Percentiles rank a stretch among this genome's conserved stretches.
phyloP scores from a whole-genome alignment of 2,888 invertebrate species.

The Macropis europaea region DNA sequence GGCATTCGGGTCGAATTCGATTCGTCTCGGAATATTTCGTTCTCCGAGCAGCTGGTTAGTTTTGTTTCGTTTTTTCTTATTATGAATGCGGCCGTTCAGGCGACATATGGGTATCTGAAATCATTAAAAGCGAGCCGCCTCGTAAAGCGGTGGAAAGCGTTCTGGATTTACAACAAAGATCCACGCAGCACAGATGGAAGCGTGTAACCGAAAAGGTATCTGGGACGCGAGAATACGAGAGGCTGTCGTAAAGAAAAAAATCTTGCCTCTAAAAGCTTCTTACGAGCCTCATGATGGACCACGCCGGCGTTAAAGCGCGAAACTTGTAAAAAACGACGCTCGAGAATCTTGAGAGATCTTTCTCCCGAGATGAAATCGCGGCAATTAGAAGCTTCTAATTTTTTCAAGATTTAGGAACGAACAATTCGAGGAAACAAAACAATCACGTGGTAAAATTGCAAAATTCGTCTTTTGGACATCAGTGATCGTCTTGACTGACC shows the following conservation, averaged over 20 bases:
- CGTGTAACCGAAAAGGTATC: conserved; percentile 39
- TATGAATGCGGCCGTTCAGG: too few species aligned
- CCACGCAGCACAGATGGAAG: conserved; percentile 36
- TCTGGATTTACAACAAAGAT: conserved; percentile 43
- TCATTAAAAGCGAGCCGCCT: conserved; percentile 27
- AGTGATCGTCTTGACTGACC: too few species aligned
- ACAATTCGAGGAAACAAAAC: too few species aligned
- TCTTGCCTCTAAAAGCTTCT: conserved; percentile 48
- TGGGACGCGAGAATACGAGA: conserved; percentile 26
- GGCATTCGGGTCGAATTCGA: too few species aligned
- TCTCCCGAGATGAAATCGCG: too few species aligned
- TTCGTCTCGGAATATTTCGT: too few species aligned
- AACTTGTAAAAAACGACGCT: conserved; percentile 11
- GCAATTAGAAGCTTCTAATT: not conserved
- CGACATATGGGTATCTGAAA: too few species aligned
- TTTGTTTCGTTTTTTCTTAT: too few species aligned
- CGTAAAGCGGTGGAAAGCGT: conserved; percentile 22
- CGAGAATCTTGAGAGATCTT: not conserved
- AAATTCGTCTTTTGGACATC: too few species aligned
- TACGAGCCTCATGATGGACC: conserved; percentile 18
- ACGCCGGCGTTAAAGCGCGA: not conserved
- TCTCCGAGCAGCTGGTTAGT: not conserved
- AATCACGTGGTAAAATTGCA: too few species aligned
- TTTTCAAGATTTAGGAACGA: too few species aligned
- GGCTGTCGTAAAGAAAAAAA: conserved; percentile 44